A percentile compares a stretch with the other conserved stretches of the same genome.
Conservation (phyloP, 2,888 invertebrate species). For the Venustoraphidia nigricollis region DNA sequence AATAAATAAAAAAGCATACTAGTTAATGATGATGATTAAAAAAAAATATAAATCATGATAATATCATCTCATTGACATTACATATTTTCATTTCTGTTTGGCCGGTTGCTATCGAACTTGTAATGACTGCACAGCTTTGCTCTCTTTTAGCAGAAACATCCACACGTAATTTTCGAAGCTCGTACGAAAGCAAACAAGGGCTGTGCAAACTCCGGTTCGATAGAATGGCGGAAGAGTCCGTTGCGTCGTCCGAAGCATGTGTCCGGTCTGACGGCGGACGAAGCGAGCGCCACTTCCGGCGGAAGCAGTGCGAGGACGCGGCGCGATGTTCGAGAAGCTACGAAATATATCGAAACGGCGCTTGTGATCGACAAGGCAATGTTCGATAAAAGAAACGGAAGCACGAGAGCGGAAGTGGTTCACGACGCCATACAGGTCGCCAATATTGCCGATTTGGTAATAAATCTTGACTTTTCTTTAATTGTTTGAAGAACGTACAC, state of each 20-base stretch:
- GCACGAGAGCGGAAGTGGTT: slow-evolving; percentile 73
- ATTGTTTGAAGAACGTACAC: neutral
- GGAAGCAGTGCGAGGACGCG: slow-evolving; percentile 29
- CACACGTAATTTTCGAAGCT: slow-evolving; percentile 94
- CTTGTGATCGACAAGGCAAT: slow-evolving; percentile 92
- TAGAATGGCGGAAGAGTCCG: slow-evolving; percentile 58
- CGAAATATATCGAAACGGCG: slow-evolving; percentile 92
- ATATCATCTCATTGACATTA: too few relatives aligned
- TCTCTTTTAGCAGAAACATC: slow-evolving; percentile 88
- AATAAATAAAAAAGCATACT: too few relatives aligned
- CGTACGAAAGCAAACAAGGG: slow-evolving; percentile 81
- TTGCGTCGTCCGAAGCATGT: slow-evolving; percentile 43
- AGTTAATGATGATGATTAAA: too few relatives aligned
- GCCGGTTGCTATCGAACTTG: slow-evolving; percentile 10
- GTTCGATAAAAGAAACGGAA: slow-evolving; percentile 85
- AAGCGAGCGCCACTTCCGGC: slow-evolving; percentile 15
- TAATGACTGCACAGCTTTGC: slow-evolving; percentile 27
- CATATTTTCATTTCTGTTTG: too few relatives aligned
- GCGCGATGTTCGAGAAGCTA: slow-evolving; percentile 76
- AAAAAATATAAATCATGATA: too few relatives aligned
- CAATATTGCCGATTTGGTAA: slow-evolving; percentile 93
- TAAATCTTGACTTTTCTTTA: slow-evolving; percentile 21
- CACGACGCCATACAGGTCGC: slow-evolving; percentile 94
- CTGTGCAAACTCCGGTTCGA: slow-evolving; percentile 67
- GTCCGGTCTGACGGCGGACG: slow-evolving; percentile 19